These are phyloP conservation scores for Notarius quadriscutis DNA, from an alignment of 2,113 vertebrate species.

Conservation along the genomic window DNA sequence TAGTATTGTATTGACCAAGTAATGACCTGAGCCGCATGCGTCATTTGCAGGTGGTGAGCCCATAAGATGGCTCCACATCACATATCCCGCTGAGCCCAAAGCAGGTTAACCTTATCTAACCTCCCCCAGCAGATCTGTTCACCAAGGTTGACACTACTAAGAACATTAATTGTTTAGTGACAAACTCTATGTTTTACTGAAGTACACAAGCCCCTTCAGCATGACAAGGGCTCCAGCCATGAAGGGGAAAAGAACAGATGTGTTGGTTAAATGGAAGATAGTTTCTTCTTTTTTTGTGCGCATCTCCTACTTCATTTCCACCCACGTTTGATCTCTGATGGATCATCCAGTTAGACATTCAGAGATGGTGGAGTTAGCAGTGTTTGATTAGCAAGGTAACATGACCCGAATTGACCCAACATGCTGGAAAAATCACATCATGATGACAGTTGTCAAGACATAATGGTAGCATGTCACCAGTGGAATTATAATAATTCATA, in stretches of 20 bases:
- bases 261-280: background rate
- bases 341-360: conserved; percentile 34
- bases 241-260: background rate
- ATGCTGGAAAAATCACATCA: conserved; percentile 37
- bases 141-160: background rate
- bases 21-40: background rate
- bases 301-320: conserved; percentile 1
- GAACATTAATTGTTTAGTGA: background rate
- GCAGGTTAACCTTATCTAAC: background rate
- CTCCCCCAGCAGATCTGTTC: background rate
- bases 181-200: background rate
- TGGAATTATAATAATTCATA: conserved; percentile 18
- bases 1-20: background rate
- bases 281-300: background rate
- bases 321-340: conserved; percentile 38
- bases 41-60: background rate
- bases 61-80: background rate
- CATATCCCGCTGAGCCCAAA: background rate
- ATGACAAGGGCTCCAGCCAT: background rate
- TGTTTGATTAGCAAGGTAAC: conserved; percentile 17
- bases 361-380: conserved; percentile 30
- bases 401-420: conserved; percentile 9
- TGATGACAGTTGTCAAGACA: conserved; percentile 27
- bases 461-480: conserved; percentile 34
- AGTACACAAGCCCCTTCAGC: background rate